A percentile compares a stretch with the other conserved stretches of the same genome.
phyloP scores from a whole-genome alignment of 2,113 vertebrate species.

The Argyrosomus japonicus region DNA sequence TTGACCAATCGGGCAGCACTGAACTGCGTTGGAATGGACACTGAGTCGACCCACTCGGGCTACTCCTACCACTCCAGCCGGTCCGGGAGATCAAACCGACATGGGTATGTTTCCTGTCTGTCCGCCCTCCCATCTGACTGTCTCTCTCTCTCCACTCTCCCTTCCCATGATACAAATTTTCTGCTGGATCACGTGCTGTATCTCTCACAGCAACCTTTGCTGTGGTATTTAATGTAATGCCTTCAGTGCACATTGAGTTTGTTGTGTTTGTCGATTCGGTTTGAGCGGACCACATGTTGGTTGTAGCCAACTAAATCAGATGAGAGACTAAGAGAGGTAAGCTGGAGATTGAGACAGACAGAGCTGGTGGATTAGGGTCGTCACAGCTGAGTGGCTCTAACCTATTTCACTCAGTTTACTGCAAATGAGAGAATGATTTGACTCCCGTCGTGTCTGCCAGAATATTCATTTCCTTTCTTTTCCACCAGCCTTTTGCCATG shows the following conservation, averaged over 20 bases:
- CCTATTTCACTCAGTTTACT: slow-evolving; percentile 56
- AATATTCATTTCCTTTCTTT: slow-evolving; percentile 7
- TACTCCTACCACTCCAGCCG: slow-evolving; percentile 94
- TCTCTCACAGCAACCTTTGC: neutral
- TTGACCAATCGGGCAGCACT: slow-evolving; percentile 43
- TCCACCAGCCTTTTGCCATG: neutral
- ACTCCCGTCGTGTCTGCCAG: neutral
- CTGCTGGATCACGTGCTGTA: slow-evolving; percentile 12
- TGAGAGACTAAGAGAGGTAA: slow-evolving; percentile 20
- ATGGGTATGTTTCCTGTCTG: slow-evolving; percentile 85
- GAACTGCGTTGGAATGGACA: slow-evolving; percentile 88
- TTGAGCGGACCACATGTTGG: slow-evolving; percentile 8
- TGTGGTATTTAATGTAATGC: neutral
- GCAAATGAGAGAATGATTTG: slow-evolving; percentile 45
- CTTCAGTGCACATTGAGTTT: neutral
- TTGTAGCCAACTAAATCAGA: slow-evolving; percentile 24
- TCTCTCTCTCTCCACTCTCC: neutral
- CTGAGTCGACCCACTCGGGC: slow-evolving; percentile 94
- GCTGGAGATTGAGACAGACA: slow-evolving; percentile 40
- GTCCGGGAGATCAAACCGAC: slow-evolving; percentile 92
- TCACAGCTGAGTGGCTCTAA: slow-evolving; percentile 65
- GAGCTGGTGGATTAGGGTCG: slow-evolving; percentile 65
- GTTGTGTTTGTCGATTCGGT: slow-evolving; percentile 21
- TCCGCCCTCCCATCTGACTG: slow-evolving; percentile 3
- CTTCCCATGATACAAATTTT: neutral